Conservation (phyloP, 2,888 invertebrate species). For the Notodonta dromedarius region DNA sequence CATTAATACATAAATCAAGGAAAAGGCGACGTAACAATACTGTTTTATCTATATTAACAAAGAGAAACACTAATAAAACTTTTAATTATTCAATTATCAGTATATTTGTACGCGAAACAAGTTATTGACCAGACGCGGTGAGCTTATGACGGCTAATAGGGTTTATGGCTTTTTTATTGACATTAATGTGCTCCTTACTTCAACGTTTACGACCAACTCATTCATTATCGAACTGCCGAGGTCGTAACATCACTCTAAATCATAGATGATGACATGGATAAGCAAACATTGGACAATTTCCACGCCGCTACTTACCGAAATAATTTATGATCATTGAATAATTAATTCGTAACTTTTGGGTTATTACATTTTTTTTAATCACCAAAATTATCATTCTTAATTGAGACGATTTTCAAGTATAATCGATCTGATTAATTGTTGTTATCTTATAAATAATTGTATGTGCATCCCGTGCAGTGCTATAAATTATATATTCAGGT, state of each 20-base stretch:
- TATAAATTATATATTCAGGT: constrained; percentile 49
- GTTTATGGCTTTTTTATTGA: constrained; percentile 83
- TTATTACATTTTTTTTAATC: neutral
- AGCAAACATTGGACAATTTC: constrained; percentile 50
- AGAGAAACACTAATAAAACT: constrained; percentile 4
- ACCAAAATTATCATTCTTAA: neutral
- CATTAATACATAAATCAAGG: too few species aligned
- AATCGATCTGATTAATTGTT: constrained; percentile 20
- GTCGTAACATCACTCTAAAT: constrained; percentile 79
- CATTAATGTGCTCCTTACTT: constrained; percentile 82
- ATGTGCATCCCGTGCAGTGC: constrained; percentile 20
- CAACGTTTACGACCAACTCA: constrained; percentile 79
- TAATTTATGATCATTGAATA: constrained; percentile 12
- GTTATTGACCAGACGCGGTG: constrained; percentile 80
- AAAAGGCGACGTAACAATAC: neutral
- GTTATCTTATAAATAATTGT: constrained; percentile 16
- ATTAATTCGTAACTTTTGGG: constrained; percentile 12
- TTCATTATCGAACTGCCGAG: constrained; percentile 81
- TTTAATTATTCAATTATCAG: constrained; percentile 61
- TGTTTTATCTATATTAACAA: neutral
- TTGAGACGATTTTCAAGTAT: constrained; percentile 11
- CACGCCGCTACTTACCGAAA: constrained; percentile 28
- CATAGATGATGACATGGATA: constrained; percentile 69
- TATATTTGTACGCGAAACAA: constrained; percentile 76
- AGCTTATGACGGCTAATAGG: constrained; percentile 82